Conservation (phyloP, 2,113 vertebrate genomes). For the Gymnobelideus leadbeateri region DNA sequence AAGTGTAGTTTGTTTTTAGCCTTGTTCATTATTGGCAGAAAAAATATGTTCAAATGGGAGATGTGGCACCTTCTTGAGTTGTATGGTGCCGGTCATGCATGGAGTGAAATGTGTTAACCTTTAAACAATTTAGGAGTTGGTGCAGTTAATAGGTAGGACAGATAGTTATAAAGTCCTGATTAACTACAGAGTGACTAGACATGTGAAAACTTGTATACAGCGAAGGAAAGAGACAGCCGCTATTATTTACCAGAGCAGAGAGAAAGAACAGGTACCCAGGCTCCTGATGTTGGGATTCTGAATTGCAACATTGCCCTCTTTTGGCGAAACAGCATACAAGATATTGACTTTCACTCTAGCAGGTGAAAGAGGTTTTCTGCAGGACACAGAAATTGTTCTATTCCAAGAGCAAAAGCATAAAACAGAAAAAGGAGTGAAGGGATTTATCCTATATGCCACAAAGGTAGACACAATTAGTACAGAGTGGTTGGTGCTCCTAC, state of each 20-base stretch:
- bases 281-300: conserved; percentile 84
- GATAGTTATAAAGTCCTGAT: conserved; percentile 85
- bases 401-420: conserved; percentile 59
- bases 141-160: conserved; percentile 83
- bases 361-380: conserved; percentile 72
- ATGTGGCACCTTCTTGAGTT: conserved; percentile 62
- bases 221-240: conserved; percentile 75
- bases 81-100: conserved; percentile 77
- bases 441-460: neutral
- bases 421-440: conserved; percentile 13
- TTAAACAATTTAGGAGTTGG: conserved; percentile 85
- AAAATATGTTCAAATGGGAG: conserved; percentile 69
- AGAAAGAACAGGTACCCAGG: conserved; percentile 42
- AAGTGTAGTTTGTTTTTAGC: conserved; percentile 59
- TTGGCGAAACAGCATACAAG: conserved; percentile 86
- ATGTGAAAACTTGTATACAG: conserved; percentile 81
- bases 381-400: conserved; percentile 64
- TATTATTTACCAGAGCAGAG: conserved; percentile 75
- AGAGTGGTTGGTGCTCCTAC: neutral
- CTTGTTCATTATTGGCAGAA: conserved; percentile 56
- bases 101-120: conserved; percentile 84
- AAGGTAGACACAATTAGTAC: conserved; percentile 30
- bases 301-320: conserved; percentile 98
- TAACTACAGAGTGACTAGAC: conserved; percentile 81
- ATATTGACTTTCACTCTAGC: conserved; percentile 68